phyloP scores from a whole-genome alignment of 2,113 vertebrate genomes.

The Oryzias curvinotus region DNA sequence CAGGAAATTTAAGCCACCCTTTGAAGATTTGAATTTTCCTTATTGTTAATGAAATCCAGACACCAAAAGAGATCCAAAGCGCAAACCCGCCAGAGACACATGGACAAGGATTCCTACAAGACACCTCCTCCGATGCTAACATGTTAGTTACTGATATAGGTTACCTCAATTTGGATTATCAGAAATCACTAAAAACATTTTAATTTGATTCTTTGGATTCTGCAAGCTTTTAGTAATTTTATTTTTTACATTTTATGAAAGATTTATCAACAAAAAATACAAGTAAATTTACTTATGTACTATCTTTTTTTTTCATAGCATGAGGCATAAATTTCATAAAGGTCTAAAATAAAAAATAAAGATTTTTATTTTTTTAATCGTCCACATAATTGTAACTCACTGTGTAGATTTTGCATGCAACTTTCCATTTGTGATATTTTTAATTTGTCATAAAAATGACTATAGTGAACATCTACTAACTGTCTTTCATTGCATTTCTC shows the following conservation, averaged over 20 bases:
- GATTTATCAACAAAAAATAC: too few species aligned
- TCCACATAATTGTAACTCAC: neutral
- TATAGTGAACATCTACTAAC: slow-evolving; percentile 25
- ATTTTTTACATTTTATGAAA: too few species aligned
- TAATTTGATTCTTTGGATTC: neutral
- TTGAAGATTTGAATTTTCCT: slow-evolving; percentile 73
- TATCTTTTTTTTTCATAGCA: too few species aligned
- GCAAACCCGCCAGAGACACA: slow-evolving; percentile 35
- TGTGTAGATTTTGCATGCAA: slow-evolving; percentile 7
- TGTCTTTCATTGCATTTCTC: slow-evolving; percentile 3
- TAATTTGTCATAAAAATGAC: neutral
- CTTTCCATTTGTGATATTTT: slow-evolving; percentile 11
- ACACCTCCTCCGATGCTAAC: slow-evolving; percentile 10
- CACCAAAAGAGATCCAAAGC: slow-evolving; percentile 39
- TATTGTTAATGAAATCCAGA: slow-evolving; percentile 78
- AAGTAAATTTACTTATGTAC: too few species aligned
- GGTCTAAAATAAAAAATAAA: too few species aligned
- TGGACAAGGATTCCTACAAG: slow-evolving; percentile 21
- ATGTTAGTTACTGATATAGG: slow-evolving; percentile 13
- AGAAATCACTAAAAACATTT: neutral
- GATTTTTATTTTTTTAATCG: neutral
- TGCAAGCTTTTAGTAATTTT: too few species aligned
- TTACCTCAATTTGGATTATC: neutral
- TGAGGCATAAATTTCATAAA: too few species aligned
- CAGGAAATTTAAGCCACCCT: slow-evolving; percentile 72